Base-by-base conservation (phyloP, 2,113 vertebrate genomes). In the Sterna hirundo region DNA sequence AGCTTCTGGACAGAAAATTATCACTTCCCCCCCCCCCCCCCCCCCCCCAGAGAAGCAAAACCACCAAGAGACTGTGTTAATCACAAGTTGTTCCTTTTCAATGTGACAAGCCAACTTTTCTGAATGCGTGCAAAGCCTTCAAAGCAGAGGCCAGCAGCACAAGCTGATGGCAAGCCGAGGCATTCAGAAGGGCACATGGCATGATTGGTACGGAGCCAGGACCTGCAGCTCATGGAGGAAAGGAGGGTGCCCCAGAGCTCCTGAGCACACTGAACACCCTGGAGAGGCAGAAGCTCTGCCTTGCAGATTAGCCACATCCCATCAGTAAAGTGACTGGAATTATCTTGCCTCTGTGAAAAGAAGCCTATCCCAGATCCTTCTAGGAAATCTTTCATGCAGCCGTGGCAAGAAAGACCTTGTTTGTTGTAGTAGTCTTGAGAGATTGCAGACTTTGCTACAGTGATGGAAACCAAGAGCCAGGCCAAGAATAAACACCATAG, bases 151-250 rank as follows among this genome's bases (percentile, higher is more conserved):
- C 49, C 72, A 86, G 75, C 61, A 83, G 86, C 5, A n/a, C 58
- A 18, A 76, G 76, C 6, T 44, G 55, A 27, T 8, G 29, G 49
- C 51, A 77, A 71, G 42, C 38, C 42, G 68, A 74, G 54, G 49
- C 38, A 57, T 11, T 57, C 61, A 55, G 55, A 29, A 83, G 19
- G 34, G 36, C 6, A 2, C 19, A 13, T 6, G 11, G 36, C 46
- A 34, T 7, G 49, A 26, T 5, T 0, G 0, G 36, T 15, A 30
- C 1, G 1, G 46, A 89, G 58, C 49, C 27, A 81, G 54, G 26
- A 92, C 76, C 75, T 68, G 70, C 74, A 92, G 65, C 40, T 65
- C 0, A 0, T 5, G 12, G 26, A 64, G 44, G 51, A 66, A 61
- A 85, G 65, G 46, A 78, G 12, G 0, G 1, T 55, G 29, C 8